Base-by-base conservation (phyloP, 2,888 invertebrate genomes). In the Punctoribates punctum region DNA sequence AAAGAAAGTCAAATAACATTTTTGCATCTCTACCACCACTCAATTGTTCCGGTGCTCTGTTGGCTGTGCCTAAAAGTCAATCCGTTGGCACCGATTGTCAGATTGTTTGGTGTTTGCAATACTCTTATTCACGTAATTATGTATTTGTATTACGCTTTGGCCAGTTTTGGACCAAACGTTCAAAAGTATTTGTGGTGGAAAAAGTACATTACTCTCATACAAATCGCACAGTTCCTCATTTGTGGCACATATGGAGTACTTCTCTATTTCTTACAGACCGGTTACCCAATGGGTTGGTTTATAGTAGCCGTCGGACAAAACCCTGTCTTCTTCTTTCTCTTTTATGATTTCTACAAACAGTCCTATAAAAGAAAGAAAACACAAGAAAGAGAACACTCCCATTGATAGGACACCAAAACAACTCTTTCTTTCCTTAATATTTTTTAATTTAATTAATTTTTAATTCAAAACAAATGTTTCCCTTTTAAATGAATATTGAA, bases 1-100 rank as follows among this genome's bases (percentile, higher is more conserved):
- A 80, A 80, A 38, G 57, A 77, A 17, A 73, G 67, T 25, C 78
- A 79, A 57, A 73, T 80, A 11, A 75, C 78, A 27, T 75, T 76
- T 27, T 73, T 80, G 6, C 80, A 80, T 67, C 76, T 80, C 2
- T 77, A 79, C 54, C 80, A 80, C 34, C 79, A 80, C 46, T 74
- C 74, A 1, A 38, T 79, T 20, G 78, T 78, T 27, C 79, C 78
- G 13, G 25, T 74, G 11, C 38, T 74, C 17, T 38, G 38, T 27
- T 51, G 48, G 38, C 38, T 74, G 20, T 51, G 57, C 17, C 27
- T 74, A 1, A 74, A 51, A 38, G 38, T 74, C 23, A 38, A 74
- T 27, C 74, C 74, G 8, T 27, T 27, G 29, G 62, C 62, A 29
- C 62, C 62, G 34, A 62, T 62, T 29, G 62, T 62, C 2, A 4